phyloP scores from a whole-genome alignment of 2,888 invertebrate genomes.

The Proisotoma minuta region DNA sequence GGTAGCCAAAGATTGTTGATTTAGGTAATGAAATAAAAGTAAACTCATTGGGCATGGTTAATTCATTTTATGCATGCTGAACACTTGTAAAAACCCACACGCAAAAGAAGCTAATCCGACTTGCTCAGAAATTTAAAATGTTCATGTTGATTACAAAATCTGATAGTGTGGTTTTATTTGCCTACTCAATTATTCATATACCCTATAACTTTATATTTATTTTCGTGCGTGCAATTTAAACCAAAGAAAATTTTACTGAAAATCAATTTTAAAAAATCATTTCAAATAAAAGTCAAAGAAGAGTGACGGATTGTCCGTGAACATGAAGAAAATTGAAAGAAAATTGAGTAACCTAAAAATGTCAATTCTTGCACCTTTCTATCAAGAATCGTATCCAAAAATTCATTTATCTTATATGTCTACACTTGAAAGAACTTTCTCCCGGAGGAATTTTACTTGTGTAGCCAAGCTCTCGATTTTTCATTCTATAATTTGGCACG shows the following conservation, averaged over 20 bases:
- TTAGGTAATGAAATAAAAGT: constrained; percentile 1
- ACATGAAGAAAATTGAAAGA: background rate
- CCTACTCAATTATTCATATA: background rate
- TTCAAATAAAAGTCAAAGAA: background rate
- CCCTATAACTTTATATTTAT: too few relatives aligned
- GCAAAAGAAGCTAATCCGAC: background rate
- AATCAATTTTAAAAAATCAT: background rate
- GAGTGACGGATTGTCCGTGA: background rate
- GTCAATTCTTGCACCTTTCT: constrained; percentile 1
- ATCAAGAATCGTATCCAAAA: background rate
- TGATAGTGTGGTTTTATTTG: background rate
- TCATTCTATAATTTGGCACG: background rate
- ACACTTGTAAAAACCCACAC: background rate
- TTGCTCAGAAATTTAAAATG: background rate
- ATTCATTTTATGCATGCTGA: constrained; percentile 15
- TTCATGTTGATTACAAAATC: background rate
- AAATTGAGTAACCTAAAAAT: constrained; percentile 10
- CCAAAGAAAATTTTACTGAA: background rate
- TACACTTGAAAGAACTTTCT: background rate
- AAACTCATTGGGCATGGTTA: background rate
- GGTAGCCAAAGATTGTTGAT: constrained; percentile 1
- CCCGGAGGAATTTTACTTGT: background rate
- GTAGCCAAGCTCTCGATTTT: background rate
- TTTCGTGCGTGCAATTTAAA: too few relatives aligned
- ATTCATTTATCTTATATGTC: constrained; percentile 1